Base-by-base conservation (phyloP, 2,888 invertebrate genomes). In the Diogma glabrata region DNA sequence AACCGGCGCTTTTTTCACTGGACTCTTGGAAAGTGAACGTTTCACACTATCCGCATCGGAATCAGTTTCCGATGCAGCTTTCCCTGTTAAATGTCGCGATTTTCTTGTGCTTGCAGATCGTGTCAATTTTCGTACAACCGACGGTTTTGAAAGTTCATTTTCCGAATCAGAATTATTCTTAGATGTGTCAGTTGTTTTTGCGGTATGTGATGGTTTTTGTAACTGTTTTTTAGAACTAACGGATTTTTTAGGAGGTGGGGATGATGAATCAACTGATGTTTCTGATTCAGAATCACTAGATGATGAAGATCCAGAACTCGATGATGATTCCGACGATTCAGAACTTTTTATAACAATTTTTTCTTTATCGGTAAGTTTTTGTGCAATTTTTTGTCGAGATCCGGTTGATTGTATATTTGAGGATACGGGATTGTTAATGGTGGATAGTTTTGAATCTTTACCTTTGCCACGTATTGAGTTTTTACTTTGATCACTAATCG, bases 41-140 rank as follows among this genome's bases (percentile, higher is more conserved):
- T 66, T 66, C 8, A 60, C 59, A 12, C 59, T 57, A 6, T 66
- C 67, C 4, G 58, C 61, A 5, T 67, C 67, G 1, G 67, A 63
- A 30, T 71, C 72, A 7, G 64, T 65, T n/a, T 63, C 64, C 2
- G 64, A 56, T 3, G 58, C 60, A 2, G 58, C 60, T 47, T 58
- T 75, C 0, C 75, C 73, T 0, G 77, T 71, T 1, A 80, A 75
- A 59, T 81, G 76, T 53, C 81, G 75, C 0, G 81, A 81, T 52
- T 80, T 81, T 2, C 84, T 70, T 5, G 82, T 81, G 47, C 80
- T 82, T 0, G 83, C 72, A 0, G 84, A 84, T 9, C 86, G 71
- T 0, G 86, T 85, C 20, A 81, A 66, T 60, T 86, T 86, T 17
- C 84, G 71, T 0, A 81, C 60, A 5, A 51, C 40, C 9, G 55